phyloP scores from a whole-genome alignment of 2,113 vertebrate species.

The Ciconia maguari region DNA sequence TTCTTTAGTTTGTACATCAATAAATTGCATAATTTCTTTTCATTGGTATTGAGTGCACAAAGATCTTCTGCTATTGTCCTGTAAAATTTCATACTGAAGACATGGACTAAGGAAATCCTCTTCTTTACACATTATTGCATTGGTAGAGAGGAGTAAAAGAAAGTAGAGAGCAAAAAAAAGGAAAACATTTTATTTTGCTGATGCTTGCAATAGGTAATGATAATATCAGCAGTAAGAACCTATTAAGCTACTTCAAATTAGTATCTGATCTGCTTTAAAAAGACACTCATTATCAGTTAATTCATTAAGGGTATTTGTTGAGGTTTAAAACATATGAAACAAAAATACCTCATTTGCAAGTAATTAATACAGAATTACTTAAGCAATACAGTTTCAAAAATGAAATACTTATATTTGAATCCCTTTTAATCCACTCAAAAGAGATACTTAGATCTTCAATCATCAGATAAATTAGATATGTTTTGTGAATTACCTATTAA shows the following conservation, averaged over 20 bases:
- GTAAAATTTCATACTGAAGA: not conserved
- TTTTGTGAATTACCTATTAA: slow-evolving; percentile 78
- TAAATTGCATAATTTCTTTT: not conserved
- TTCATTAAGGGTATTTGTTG: slow-evolving; percentile 73
- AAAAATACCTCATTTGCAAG: slow-evolving; percentile 74
- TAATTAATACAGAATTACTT: slow-evolving; percentile 78
- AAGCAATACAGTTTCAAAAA: slow-evolving; percentile 66
- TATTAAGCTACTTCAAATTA: slow-evolving; percentile 68
- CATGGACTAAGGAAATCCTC: not conserved
- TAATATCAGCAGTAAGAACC: slow-evolving; percentile 16
- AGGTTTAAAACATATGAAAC: slow-evolving; percentile 67
- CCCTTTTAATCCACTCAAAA: slow-evolving; percentile 74
- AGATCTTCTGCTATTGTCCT: not conserved
- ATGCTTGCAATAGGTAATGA: slow-evolving; percentile 5
- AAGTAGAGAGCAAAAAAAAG: not conserved
- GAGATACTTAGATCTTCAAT: slow-evolving; percentile 75
- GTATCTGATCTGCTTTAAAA: slow-evolving; percentile 72
- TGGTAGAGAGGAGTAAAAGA: not conserved
- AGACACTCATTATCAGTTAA: slow-evolving; percentile 72
- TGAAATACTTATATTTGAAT: slow-evolving; percentile 76
- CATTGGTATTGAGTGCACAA: not conserved
- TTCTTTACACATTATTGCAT: not conserved
- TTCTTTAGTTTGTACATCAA: not conserved
- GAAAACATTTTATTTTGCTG: slow-evolving; percentile 42
- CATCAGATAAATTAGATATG: slow-evolving; percentile 74